Conservation (phyloP, 2,888 invertebrate species). For the Listrodromus nycthemerus region DNA sequence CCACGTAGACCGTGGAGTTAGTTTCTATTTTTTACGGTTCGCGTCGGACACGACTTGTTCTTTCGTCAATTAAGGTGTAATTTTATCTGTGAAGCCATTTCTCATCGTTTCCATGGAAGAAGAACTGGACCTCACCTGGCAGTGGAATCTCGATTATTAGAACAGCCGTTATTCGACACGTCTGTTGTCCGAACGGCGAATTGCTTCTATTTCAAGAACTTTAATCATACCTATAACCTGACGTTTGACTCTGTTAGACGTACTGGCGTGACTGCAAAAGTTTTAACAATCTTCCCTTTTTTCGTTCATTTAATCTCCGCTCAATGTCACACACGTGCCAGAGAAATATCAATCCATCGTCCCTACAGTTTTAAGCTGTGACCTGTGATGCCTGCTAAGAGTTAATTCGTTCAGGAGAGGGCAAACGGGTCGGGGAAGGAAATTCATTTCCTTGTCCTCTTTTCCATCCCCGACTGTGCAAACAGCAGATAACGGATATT, state of each 20-base stretch:
- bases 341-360: neutral
- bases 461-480: constrained; percentile 23
- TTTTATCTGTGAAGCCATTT: too few species aligned
- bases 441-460: constrained; percentile 11
- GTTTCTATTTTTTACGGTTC: neutral
- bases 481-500: constrained; percentile 34
- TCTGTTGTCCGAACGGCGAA: too few species aligned
- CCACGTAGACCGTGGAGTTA: neutral
- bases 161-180: too few species aligned
- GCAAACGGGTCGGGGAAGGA: neutral
- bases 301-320: too few species aligned
- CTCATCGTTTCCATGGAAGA: too few species aligned
- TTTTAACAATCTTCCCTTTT: too few species aligned
- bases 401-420: constrained; percentile 3
- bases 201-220: too few species aligned
- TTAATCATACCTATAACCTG: too few species aligned
- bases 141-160: too few species aligned
- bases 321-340: neutral
- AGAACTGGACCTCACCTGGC: too few species aligned
- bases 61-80: neutral
- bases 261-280: too few species aligned
- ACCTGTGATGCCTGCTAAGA: neutral
- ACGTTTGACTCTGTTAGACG: too few species aligned
- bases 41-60: neutral
- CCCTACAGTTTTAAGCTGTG: neutral